Evolutionary conservation across 2,888 invertebrate species (phyloP), one percentile per base, ranked within the genome.

Genomic region (Lepidochrysops patricia): DNA sequence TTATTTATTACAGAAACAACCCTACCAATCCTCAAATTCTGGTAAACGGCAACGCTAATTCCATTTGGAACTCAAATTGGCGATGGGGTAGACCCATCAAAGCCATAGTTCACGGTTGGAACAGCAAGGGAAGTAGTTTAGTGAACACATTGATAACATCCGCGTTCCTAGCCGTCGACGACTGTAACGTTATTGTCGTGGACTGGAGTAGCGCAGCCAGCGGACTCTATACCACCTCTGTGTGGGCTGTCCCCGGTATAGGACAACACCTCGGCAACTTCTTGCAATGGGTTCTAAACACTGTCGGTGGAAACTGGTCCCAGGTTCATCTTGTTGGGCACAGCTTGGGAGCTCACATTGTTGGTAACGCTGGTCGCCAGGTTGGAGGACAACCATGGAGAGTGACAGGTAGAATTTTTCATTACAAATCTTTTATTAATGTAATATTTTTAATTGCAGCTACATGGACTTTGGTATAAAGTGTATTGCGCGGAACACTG

Each of bases 331-430:
- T 82, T 2, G 67, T 80, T 9, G 84, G 84, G 1, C 76, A 73
- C 67, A 81, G 81, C 61, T 71, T 83, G 57, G 83, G 83, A 3
- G 82, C 80, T 32, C 83, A 84, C 62, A 67, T 79, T 2, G 74
- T 77, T 2, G 82, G 79, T 1, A 72, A 66, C 27, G 77, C 77
- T 60, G 79, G 80, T 1, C 70, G 79, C 12, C 49, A 61, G 4
- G 66, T 68, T 35, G 68, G 70, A 4, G 70, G 73, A 2, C 62
- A 62, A 35, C 60, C 71, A 1, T 63, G 60, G 1, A 67, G 78
- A 60, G 63, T 77, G 0, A 75, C 76, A 32, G 77, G 75, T 77
- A 49, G 7, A 52, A 60, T 56, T 13, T 26, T 26, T 9, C 49
- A 27, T n/a, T n/a, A n/a, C n/a, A n/a, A n/a, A n/a, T n/a, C n/a